Base-by-base conservation (phyloP, 2,113 vertebrate genomes). In the Piprites chloris region DNA sequence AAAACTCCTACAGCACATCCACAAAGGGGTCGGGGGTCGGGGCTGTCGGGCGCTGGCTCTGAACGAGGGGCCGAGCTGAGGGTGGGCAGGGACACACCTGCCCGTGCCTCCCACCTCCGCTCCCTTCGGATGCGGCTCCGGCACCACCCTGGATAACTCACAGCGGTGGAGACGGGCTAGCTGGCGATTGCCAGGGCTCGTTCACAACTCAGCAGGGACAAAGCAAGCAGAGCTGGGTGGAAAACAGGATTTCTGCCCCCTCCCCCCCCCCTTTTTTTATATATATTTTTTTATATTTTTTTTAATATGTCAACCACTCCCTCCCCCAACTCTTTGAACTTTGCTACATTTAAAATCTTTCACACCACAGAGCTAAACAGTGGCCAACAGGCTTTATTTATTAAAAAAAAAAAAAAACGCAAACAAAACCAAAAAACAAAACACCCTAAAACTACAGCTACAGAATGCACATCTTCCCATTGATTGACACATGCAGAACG, bases 401-500 rank as follows among this genome's bases (percentile, higher is more conserved):
- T 92, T 4, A 14, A 88, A 79, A 89, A 91, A 83, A 69, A 32
- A 49, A 32, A 28, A 66, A 89, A 88, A 62, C 62, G 24, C 39
- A 15, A 42, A 23, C 30, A 42, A 44, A 42, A 19, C 55, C 26
- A 50, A 77, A 66, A 46, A 96, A 77, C 96, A 97, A 98, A 98
- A 97, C 94, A 97, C 88, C 94, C 93, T 94, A 97, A 94, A 98
- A 97, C 98, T 99, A 99, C 95, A 98, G 90, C 98, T 99, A 98
- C 97, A 98, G 98, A 99, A 98, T 99, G 99, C 99, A 99, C 99
- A 98, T 98, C 97, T 97, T 98, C 99, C 99, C 99, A 99, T 98
- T 99, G 99, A 99, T 99, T 99, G 99, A 99, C 98, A 99, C 98
- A 98, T 99, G 99, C 99, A 98, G 98, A 97, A 98, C 49, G 27